Base-by-base conservation (phyloP, 2,888 invertebrate genomes). In the Griposia aprilina region DNA sequence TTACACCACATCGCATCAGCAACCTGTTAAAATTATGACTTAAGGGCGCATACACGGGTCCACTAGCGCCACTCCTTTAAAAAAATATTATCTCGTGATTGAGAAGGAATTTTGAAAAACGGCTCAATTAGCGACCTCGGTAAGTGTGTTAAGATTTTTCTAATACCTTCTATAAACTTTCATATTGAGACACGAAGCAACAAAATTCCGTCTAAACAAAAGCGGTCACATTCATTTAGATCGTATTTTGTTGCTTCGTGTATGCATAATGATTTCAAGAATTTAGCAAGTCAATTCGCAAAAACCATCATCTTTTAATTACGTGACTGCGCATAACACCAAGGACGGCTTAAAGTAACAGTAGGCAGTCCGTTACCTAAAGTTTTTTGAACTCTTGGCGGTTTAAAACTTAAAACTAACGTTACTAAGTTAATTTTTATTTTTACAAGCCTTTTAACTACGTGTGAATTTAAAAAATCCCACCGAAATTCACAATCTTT, bases 401-500 rank as follows among this genome's bases (percentile, higher is more conserved):
- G 74, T 80, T 72, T 74, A 86, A 89, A 80, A 74, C 76, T 83
- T 68, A 75, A 57, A 90, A 80, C 81, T 87, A 87, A 86, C 89
- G 84, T 87, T 89, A 86, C 85, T 87, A 88, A 90, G 88, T 90
- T 89, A 91, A 87, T 88, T 90, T 90, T 89, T 85, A 87, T 85
- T 89, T 87, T 84, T 83, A 83, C 77, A 83, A 89, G 83, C 80
- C 50, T 76, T 74, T 70, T 79, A 89, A 83, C 86, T 83, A 89
- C 90, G 90, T 91, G 91, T 91, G 90, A 93, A 92, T 89, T 86
- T 80, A 71, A 89, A 90, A 91, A 91, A 90, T 91, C 90, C 85
- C 90, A 91, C 90, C 90, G 88, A 91, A 91, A 90, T 90, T 88
- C 83, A 90, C 88, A 81, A 91, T 90, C 87, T 91, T 90, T 91